Conservation (phyloP, 1,140 invertebrate species). For the Oryzaephilus surinamensis region DNA sequence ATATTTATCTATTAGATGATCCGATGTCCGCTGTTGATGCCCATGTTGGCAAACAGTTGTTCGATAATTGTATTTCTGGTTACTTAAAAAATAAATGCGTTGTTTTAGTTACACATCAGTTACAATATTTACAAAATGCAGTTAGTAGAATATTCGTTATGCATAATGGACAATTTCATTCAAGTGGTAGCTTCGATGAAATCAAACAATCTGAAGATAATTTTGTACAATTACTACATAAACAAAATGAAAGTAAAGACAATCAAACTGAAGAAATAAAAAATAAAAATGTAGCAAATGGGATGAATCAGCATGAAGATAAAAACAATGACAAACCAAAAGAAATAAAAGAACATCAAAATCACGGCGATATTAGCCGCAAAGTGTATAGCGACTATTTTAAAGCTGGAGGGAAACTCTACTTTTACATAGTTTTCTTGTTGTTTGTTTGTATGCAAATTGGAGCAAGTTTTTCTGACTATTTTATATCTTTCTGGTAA, state of each 20-base stretch:
- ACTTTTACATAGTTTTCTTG: constrained; percentile 39
- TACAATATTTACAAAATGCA: no score
- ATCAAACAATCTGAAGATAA: constrained; percentile 48
- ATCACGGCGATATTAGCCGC: constrained; percentile 44
- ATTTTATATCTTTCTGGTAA: constrained; percentile 53
- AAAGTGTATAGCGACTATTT: constrained; percentile 50
- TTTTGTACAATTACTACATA: constrained; percentile 48
- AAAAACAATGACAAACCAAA: constrained; percentile 13
- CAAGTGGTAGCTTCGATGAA: constrained; percentile 35
- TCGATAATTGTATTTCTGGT: no score
- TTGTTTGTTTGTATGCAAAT: constrained; percentile 48
- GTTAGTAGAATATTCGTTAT: no score
- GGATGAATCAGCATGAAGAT: constrained; percentile 21
- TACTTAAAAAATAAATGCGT: no score
- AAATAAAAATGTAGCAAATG: constrained; percentile 24
- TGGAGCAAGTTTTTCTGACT: constrained; percentile 51
- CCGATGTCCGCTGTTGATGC: not conserved
- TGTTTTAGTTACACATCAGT: no score
- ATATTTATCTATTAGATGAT: not conserved
- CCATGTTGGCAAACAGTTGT: not conserved
- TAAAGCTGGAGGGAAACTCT: constrained; percentile 41
- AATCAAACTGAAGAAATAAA: constrained; percentile 32
- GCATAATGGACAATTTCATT: constrained; percentile 47
- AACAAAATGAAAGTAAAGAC: constrained; percentile 36
- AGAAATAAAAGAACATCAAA: constrained; percentile 17